Conservation (phyloP, 35 echinoderm and acorn worm genomes). For the Lytechinus pictus region DNA sequence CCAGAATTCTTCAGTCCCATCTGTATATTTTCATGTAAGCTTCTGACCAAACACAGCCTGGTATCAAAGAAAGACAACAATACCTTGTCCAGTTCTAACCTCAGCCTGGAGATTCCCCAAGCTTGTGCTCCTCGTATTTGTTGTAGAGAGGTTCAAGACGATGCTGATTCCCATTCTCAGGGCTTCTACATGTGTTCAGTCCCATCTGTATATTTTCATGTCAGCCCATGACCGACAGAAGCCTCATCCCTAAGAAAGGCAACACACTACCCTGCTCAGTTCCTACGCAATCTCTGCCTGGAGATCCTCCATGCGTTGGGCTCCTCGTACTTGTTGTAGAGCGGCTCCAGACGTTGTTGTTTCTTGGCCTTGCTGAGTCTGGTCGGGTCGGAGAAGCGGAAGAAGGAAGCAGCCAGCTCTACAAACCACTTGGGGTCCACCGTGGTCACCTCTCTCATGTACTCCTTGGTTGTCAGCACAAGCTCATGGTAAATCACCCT, state of each 20-base stretch:
- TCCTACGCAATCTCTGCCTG: slow-evolving; percentile 88
- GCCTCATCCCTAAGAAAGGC: not conserved
- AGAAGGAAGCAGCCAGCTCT: slow-evolving; percentile 90
- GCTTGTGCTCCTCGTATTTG: not conserved
- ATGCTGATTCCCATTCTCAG: not conserved
- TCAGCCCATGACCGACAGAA: not conserved
- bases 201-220: not conserved
- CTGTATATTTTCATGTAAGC: not conserved
- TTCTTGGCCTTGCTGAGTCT: slow-evolving; percentile 98
- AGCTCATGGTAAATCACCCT: slow-evolving; percentile 99
- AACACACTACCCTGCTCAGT: slow-evolving; percentile 57
- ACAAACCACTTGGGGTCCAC: slow-evolving; percentile 95
- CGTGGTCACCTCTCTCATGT: slow-evolving; percentile 96
- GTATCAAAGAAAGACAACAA: not conserved
- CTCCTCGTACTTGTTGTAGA: slow-evolving; percentile 99
- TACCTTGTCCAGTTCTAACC: not conserved
- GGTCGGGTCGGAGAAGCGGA: slow-evolving; percentile 91
- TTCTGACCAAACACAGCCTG: not conserved
- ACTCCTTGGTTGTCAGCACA: slow-evolving; percentile 97
- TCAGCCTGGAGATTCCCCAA: not conserved
- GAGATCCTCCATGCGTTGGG: slow-evolving; percentile 98
- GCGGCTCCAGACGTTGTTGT: slow-evolving; percentile 92
- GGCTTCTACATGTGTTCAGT: not conserved
- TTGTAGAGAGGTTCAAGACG: not conserved
- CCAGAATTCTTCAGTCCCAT: not conserved